These are phyloP conservation scores for Drosophila setifemur DNA, from an alignment of 1,140 invertebrate species.

Conservation along the genomic window DNA sequence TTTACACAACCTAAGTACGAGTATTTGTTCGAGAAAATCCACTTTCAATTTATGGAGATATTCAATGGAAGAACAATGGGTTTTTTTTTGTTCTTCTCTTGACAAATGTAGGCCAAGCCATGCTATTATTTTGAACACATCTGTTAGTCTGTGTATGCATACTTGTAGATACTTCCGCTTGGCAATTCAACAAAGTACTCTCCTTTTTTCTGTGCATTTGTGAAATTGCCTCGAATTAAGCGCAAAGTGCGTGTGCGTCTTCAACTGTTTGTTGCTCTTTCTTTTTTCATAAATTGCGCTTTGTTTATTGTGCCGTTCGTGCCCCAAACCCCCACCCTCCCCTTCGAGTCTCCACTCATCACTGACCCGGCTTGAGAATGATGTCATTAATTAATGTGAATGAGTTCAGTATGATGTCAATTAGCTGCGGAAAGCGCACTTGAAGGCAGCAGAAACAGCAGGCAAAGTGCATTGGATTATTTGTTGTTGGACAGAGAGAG, in stretches of 20 bases:
- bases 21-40: too few species aligned
- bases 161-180: slow-evolving; percentile 30
- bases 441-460: slow-evolving; percentile 33
- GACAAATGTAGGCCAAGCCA: not conserved
- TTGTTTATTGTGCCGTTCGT: slow-evolving; percentile 43
- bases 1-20: too few species aligned
- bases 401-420: slow-evolving; percentile 81
- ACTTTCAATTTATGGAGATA: too few species aligned
- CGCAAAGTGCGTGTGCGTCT: slow-evolving; percentile 56
- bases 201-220: slow-evolving; percentile 25
- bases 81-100: too few species aligned
- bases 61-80: too few species aligned
- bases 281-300: slow-evolving; percentile 54
- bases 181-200: slow-evolving; percentile 24
- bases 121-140: not conserved
- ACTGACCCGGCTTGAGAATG: slow-evolving; percentile 57
- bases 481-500: slow-evolving; percentile 47
- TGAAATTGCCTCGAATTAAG: slow-evolving; percentile 72
- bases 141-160: not conserved
- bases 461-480: slow-evolving; percentile 50
- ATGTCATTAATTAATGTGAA: slow-evolving; percentile 81
- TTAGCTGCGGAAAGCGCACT: slow-evolving; percentile 78
- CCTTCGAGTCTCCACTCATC: slow-evolving; percentile 29
- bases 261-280: slow-evolving; percentile 36
- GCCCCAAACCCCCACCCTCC: not conserved